Evolutionary conservation across 2,113 vertebrate species (phyloP), one percentile per base, ranked within the genome.

Genomic region (Propithecus coquereli): DNA sequence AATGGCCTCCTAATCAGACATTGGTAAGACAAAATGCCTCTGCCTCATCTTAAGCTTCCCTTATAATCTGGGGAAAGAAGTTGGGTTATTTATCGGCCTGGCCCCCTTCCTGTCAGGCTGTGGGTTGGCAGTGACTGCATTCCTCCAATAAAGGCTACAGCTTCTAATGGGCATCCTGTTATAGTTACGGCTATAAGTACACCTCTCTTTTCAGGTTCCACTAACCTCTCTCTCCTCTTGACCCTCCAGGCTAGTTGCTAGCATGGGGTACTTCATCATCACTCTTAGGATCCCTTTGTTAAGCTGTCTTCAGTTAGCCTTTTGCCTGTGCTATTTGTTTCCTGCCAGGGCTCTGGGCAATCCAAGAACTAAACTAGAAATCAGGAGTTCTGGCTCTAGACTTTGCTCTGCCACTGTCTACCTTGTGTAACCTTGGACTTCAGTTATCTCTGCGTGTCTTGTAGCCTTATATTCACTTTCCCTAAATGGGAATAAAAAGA

Each of bases 351-450:
- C 23, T 34, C 50, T 80, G 34, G 50, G 47, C 6, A 95, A 76
- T 70, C 32, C 6, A 70, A 89, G 1, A 40, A 65, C 30, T 82
- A 83, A 87, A 16, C 8, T 61, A 85, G 34, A 95, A 88, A 85
- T 73, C 27, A 71, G 52, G 45, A 93, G 7, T 54, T 94, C n/a
- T 43, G 34, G 11, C 80, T 91, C 47, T 27, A 87, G 50, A 91
- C 23, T 87, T 96, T 59, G 27, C 10, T 91, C 74, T 92, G 25
- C 47, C 13, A 85, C 32, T 92, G 27, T 96, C 77, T 90, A 83
- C 40, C 30, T 79, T 18, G 10, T 32, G 22, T 59, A 66, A 91
- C 52, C 80, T 90, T 95, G 76, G 27, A 84, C 76, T 32, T 71
- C 50, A 57, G 6, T 73, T 83, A 63, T 68, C 20, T 84, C 57